A percentile compares a stretch with the other conserved stretches of the same genome.
phyloP scores from a whole-genome alignment of 1,140 invertebrate species.

The Drosophila simulans region DNA sequence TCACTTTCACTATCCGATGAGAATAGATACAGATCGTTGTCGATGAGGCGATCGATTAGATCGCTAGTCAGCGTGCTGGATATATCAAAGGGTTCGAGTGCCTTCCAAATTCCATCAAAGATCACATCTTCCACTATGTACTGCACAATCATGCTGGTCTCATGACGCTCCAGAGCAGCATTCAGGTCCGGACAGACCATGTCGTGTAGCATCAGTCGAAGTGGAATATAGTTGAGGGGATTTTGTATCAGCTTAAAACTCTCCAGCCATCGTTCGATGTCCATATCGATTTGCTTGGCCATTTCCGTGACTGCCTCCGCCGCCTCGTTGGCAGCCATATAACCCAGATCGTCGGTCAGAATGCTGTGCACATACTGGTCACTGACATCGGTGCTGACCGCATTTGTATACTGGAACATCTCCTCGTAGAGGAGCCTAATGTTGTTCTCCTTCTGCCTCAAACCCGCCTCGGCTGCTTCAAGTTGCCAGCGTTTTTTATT shows the following conservation, averaged over 20 bases:
- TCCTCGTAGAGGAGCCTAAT: conserved; percentile 88
- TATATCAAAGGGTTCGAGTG: conserved; percentile 61
- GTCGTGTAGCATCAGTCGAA: conserved; percentile 49
- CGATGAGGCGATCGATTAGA: conserved; percentile 65
- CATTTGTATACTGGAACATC: conserved; percentile 85
- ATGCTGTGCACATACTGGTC: conserved; percentile 88
- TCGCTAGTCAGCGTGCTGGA: conserved; percentile 36
- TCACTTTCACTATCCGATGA: conserved; percentile 64
- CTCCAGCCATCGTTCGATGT: conserved; percentile 83
- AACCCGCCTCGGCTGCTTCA: conserved; percentile 89
- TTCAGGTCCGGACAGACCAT: conserved; percentile 57
- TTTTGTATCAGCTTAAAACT: conserved; percentile 76
- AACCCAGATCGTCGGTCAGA: conserved; percentile 87
- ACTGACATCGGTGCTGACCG: conserved; percentile 87
- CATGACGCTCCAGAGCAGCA: conserved; percentile 28
- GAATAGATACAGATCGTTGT: conserved; percentile 65
- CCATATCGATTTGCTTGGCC: conserved; percentile 86
- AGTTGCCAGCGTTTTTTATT: conserved; percentile 87
- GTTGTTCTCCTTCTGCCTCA: conserved; percentile 88
- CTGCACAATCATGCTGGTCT: conserved; percentile 42
- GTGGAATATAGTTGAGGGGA: conserved; percentile 83
- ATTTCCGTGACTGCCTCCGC: conserved; percentile 85
- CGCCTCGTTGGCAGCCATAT: conserved; percentile 86
- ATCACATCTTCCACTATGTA: conserved; percentile 70
- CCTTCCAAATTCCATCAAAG: conserved; percentile 34